phyloP scores from a whole-genome alignment of 1,140 invertebrate species.

The Megalopta genalis region DNA sequence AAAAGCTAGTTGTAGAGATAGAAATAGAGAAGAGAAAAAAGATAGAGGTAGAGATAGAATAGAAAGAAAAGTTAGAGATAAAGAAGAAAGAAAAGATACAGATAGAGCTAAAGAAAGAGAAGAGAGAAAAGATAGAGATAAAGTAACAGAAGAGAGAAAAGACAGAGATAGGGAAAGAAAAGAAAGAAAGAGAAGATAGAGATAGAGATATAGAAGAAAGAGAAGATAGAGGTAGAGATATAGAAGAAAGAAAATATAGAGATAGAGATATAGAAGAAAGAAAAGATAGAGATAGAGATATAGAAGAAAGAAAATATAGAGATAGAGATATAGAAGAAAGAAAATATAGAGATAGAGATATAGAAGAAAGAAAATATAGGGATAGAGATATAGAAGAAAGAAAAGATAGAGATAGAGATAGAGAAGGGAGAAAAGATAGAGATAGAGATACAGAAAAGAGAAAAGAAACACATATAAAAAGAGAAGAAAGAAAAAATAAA shows the following conservation, averaged over 20 bases:
- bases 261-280: conserved; percentile 28
- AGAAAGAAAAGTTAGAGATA: conserved; percentile 42
- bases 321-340: conserved; percentile 38
- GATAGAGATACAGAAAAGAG: no score
- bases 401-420: conserved; percentile 50
- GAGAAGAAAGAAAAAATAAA: no score
- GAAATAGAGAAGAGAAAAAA: conserved; percentile 38
- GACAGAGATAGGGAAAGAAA: no score
- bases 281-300: conserved; percentile 54
- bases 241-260: conserved; percentile 50
- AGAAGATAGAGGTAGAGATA: no score
- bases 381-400: conserved; percentile 58
- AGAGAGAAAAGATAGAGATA: conserved; percentile 53
- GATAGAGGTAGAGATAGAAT: no score
- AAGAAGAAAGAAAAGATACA: conserved; percentile 51
- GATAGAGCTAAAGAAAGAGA: no score
- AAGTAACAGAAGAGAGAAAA: conserved; percentile 59
- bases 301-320: conserved; percentile 59
- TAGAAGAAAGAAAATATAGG: conserved; percentile 22
- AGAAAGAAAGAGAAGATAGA: no score
- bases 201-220: no score
- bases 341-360: conserved; percentile 25
- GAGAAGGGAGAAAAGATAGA: conserved; percentile 54
- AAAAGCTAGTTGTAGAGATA: no score
- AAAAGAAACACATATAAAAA: no score